Base-by-base conservation (phyloP, 2,797 vertebrate species). In the Dryobates pubescens region DNA sequence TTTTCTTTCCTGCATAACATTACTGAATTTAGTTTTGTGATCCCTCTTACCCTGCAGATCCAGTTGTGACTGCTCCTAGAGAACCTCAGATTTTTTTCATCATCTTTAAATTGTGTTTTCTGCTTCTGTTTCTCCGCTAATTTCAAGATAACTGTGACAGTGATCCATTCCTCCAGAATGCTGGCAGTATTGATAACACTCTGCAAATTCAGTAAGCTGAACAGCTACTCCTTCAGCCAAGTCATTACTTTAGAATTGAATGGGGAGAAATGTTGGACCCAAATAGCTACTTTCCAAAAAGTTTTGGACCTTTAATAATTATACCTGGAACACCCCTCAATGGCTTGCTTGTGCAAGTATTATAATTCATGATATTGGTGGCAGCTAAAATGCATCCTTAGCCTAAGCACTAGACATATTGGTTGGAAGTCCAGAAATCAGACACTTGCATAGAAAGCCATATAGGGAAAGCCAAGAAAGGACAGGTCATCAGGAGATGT, bases 101-200 rank as follows among this genome's bases (percentile, higher is more conserved):
- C 4, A 9, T 59, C 78, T 70, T 82, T 84, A 29, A 75, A 26
- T 67, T 70, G 76, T 82, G 67, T 70, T 73, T 90, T 65, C n/a
- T 88, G 17, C 29, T 38, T 84, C 53, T 73, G 30, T 90, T 86
- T 88, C 72, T 84, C 23, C 43, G 84, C 38, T 82, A 82, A 79
- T 79, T 88, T 70, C 26, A 70, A 56, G 43, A 82, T 62, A 77
- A 76, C 84, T 84, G 87, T 93, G 91, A 90, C 92, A 92, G 53
- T 90, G 92, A 93, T 87, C 64, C 82, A 84, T 93, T 86, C 43
- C 53, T 92, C 89, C 75, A 70, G 61, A 82, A 38, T 59, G 6
- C 71, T 79, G 82, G 57, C 61, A 86, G 84, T 6, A 38, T 27
- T 29, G n/a, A 30, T 89, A 70, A 47, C 53, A 59, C 68, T 56